Evolutionary conservation across 2,888 invertebrate genomes (phyloP), one percentile per base, ranked within the genome.

Genomic region (Matsumyia berberina): DNA sequence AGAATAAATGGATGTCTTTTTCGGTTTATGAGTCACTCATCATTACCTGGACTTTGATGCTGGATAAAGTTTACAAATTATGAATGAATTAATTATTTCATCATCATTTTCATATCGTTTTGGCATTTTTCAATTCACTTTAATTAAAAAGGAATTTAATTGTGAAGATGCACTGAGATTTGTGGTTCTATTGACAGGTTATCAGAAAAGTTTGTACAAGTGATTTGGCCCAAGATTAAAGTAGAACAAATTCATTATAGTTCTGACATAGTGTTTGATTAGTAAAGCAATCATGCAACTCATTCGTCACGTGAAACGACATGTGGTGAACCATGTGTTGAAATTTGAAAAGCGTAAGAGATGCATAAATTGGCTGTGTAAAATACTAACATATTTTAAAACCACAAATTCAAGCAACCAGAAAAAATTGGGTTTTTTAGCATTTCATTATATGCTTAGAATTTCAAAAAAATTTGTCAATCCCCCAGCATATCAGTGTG

Each of bases 291-390:
- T 37, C 64, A 51, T 49, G 64, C 37, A 51, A 33, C 6, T 12
- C 9, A 37, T n/a, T 51, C 24, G 11, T 46, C 46, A 62, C 62
- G 62, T 62, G 62, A 46, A 33, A 19, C 46, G 9, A 46, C 46
- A 17, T 46, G 58, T 29, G 42, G 12, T 15, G 42, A 24, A 29
- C 1, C 5, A 11, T 35, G 11, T 66, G 9, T 4, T 7, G 31
- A 44, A 12, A 33, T 69, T 69, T 55, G 5, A 42, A 55, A 12
- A 17, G 39, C 67, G 19, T 67, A 51, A 12, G 12, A 7, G 24
- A 35, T 24, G 19, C 12, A 49, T 64, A 53, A 51, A 29, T 64
- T 37, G 5, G n/a, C 5, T 4, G 51, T 15, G 46, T 37, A 42
- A 15, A 42, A 9, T 37, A 15, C 15, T n/a, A 44, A 46, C 7